A percentile compares a stretch with the other conserved stretches of the same genome.
Evolutionary conservation across 64 coral and sea anemone species (phyloP).

Genomic region (Porites lutea): DNA sequence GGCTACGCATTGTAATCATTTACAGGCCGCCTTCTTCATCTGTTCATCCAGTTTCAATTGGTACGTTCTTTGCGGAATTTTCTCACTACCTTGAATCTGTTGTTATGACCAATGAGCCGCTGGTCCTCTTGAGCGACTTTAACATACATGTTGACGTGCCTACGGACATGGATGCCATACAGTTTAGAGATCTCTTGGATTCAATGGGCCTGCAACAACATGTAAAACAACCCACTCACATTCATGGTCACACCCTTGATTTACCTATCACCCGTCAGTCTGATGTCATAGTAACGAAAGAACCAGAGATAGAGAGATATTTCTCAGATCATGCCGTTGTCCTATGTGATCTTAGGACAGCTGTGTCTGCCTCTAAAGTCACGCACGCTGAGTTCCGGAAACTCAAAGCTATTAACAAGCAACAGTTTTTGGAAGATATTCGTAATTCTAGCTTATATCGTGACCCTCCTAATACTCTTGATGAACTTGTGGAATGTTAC

Average conservation of each 20-base stretch:
- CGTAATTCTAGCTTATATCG: conserved; percentile 55
- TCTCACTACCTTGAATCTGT: conserved; percentile 32
- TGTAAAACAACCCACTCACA: conserved; percentile 43
- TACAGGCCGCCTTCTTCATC: conserved; percentile 45
- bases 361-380: conserved; percentile 37
- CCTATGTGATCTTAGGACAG: conserved; percentile 46
- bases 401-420: conserved; percentile 64
- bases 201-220: conserved; percentile 52
- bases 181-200: conserved; percentile 56
- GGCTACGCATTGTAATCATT: conserved; percentile 46
- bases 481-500: conserved; percentile 75
- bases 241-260: conserved; percentile 63
- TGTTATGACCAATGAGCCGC: conserved; percentile 45
- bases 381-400: conserved; percentile 38
- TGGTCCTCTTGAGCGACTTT: conserved; percentile 53
- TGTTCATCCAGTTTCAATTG: conserved; percentile 35
- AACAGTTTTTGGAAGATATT: conserved; percentile 62
- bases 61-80: conserved; percentile 47
- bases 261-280: conserved; percentile 55
- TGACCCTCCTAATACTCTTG: conserved; percentile 64
- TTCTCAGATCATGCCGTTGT: conserved; percentile 45
- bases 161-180: conserved; percentile 28
- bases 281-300: conserved; percentile 40
- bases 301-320: not conserved
- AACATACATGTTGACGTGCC: conserved; percentile 55